Base-by-base conservation (phyloP, 37 sponge, comb jelly and placozoan species). In the Eunapius fragilis region DNA sequence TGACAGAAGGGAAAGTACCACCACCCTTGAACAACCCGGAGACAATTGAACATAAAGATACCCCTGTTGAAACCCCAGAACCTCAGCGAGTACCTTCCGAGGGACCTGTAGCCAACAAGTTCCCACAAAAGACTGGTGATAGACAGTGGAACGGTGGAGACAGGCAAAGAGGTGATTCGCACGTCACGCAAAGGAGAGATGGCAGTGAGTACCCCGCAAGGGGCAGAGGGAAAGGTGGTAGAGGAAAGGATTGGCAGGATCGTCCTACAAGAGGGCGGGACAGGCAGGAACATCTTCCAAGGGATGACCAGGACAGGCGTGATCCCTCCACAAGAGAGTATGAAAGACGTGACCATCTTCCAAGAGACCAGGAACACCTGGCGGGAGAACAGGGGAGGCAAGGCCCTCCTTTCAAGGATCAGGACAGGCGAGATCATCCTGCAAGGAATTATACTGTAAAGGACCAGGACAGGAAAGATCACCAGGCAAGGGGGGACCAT, bases 181-280 rank as follows among this genome's bases (percentile, higher is more conserved):
- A 58, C 14, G 58, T 10, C 17, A 12, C 58, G 7, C 58, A 19
- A 17, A 58, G 58, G 22, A 58, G 58, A 58, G 58, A 58, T 58
- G 58, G 58, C 19, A n/a, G n/a, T n/a, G 58, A 58, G 6, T 58
- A 58, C 30, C 17, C 28, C 6, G 35, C 35, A 49, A 80, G 86
- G 35, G 71, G 79, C 34, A 58, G 79, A 67, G 17, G 71, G 28
- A 32, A 73, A 32, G 34, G 31, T 32, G 30, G 71, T 7, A 47
- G 34, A 28, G 73, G 84, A 31, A 80, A 37, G 31, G 78, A 68
- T 45, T 37, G 78, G 70, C 38, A 37, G 38, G 69, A 25, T n/a
- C 22, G 33, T 25, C 37, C 37, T 12, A 26, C 25, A 79, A 23
- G 50, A 67, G 79, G 79, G 45, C 41, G 27, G 47, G 35, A 27